Percentiles rank a stretch among this genome's conserved stretches.
Evolutionary conservation across 2,888 invertebrate species (phyloP).

Genomic region (Melangyna quadrimaculata): DNA sequence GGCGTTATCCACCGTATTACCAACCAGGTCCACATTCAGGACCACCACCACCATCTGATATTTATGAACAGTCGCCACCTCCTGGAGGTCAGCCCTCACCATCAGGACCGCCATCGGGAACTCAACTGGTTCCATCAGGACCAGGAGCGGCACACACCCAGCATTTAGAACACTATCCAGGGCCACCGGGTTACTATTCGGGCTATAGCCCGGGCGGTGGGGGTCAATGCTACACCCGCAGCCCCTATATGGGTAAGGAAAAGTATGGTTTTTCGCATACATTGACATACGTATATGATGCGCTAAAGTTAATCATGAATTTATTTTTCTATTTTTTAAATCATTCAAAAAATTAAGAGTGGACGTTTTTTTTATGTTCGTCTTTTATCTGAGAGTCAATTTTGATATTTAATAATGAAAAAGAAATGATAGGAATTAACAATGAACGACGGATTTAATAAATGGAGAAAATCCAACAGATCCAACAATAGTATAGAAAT

Average conservation of each 20-base stretch:
- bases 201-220: conserved; percentile 82
- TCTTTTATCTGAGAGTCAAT: too few species aligned
- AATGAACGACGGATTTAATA: too few species aligned
- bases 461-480: too few species aligned
- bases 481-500: too few species aligned
- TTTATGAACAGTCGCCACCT: conserved; percentile 78
- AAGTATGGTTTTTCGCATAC: conserved; percentile 79
- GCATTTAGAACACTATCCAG: conserved; percentile 82
- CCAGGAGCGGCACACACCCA: conserved; percentile 80
- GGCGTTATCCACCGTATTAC: conserved; percentile 77
- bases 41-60: conserved; percentile 76
- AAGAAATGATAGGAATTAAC: too few species aligned
- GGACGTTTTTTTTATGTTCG: neutral
- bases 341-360: neutral
- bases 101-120: conserved; percentile 76
- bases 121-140: conserved; percentile 80
- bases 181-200: conserved; percentile 83
- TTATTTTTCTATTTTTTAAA: neutral
- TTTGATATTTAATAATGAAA: too few species aligned
- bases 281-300: conserved; percentile 19
- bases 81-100: conserved; percentile 72
- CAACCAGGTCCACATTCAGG: conserved; percentile 75
- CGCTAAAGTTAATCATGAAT: neutral
- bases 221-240: conserved; percentile 84
- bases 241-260: conserved; percentile 82